A percentile compares a stretch with the other conserved stretches of the same genome.
These are phyloP conservation scores for Invenusta paracnida DNA, from an alignment of 2,888 invertebrate genomes.

Conservation along the genomic window DNA sequence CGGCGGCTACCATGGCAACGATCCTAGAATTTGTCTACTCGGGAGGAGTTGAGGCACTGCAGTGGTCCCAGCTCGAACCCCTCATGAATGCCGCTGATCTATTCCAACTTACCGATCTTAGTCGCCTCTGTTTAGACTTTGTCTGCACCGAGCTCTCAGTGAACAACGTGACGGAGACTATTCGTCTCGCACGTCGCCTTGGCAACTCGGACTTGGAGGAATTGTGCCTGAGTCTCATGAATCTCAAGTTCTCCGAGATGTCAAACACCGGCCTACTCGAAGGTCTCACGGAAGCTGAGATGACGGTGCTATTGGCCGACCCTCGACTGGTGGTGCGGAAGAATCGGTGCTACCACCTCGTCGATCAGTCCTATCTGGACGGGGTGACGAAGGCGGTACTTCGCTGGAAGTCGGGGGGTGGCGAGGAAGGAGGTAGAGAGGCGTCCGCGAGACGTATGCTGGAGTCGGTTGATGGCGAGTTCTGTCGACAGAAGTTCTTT, in stretches of 20 bases:
- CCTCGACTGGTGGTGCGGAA: background rate
- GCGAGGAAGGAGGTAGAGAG: background rate
- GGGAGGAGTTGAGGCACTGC: background rate
- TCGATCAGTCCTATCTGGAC: background rate
- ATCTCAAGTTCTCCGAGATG: conserved; percentile 2
- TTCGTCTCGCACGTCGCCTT: background rate
- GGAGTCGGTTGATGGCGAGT: no score
- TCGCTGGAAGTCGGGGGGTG: background rate
- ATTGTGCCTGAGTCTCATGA: background rate
- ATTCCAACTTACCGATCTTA: background rate
- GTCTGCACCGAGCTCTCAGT: background rate
- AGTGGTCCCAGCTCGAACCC: background rate
- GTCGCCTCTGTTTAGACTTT: background rate
- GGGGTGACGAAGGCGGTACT: background rate
- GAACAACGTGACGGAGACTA: background rate
- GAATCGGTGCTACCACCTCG: background rate
- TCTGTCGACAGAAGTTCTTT: no score
- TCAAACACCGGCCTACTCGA: background rate
- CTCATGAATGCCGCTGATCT: background rate
- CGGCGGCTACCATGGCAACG: background rate
- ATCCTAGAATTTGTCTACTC: background rate
- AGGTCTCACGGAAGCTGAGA: background rate
- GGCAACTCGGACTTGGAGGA: background rate
- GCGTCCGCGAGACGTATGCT: background rate
- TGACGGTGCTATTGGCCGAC: background rate